A percentile compares a stretch with the other conserved stretches of the same genome.
phyloP scores from a whole-genome alignment of 2,113 vertebrate species.

The Dolichotis patagonum region DNA sequence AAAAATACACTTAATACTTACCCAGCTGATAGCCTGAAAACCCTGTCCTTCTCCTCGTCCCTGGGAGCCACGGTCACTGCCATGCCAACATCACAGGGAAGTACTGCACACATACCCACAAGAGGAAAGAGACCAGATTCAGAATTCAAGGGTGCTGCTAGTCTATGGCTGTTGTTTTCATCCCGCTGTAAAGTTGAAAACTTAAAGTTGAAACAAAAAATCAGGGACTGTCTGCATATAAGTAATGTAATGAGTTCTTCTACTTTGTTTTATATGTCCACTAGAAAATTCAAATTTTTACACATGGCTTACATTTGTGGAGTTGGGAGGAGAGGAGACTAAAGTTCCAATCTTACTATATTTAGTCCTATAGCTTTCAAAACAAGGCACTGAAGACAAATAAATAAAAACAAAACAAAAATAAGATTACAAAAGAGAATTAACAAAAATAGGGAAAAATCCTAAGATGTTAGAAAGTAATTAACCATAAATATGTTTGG shows the following conservation, averaged over 20 bases:
- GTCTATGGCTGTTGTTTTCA: not conserved
- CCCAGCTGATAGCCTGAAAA: not conserved
- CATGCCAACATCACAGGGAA: not conserved
- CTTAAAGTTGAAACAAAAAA: not conserved
- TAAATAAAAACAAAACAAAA: not conserved
- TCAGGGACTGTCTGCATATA: not conserved
- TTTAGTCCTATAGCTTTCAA: not conserved
- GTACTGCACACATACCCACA: not conserved
- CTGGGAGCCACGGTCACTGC: not conserved
- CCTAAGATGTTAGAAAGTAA: not conserved
- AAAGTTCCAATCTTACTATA: not conserved
- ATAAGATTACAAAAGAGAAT: not conserved
- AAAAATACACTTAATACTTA: not conserved
- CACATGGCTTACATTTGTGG: not conserved
- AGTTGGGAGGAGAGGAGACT: not conserved
- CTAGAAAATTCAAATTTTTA: not conserved
- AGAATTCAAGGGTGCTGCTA: not conserved
- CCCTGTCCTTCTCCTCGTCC: too few species aligned
- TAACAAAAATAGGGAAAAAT: not conserved
- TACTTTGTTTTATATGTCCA: not conserved
- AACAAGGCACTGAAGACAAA: not conserved
- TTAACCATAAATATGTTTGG: not conserved
- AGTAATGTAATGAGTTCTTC: not conserved
- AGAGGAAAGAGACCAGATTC: too few species aligned
- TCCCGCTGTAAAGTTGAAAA: not conserved